Base-by-base conservation (phyloP, 2,797 vertebrate genomes). In the Arrhamphus sclerolepis region DNA sequence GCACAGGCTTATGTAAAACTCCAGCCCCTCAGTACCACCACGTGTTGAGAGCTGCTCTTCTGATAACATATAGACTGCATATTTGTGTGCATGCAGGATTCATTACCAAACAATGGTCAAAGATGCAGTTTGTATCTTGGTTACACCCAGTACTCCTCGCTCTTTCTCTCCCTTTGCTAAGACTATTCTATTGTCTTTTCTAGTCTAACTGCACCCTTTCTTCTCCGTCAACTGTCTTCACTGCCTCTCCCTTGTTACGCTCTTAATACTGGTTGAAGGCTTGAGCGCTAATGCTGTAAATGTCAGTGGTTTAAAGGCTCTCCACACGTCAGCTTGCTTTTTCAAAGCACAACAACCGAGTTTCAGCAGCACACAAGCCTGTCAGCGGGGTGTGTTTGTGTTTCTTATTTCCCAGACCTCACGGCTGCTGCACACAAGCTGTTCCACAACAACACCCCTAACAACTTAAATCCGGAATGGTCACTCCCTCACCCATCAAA, bases 1-100 rank as follows among this genome's bases (percentile, higher is more conserved):
- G 78, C 79, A 87, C 73, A 81, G 81, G 81, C 85, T 90, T 89
- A 92, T 89, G 74, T 89, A 90, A 91, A 88, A 82, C 76, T 75
- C 69, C 42, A 67, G 56, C 58, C 56, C 62, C 44, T 70, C 79
- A 73, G 46, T 65, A 66, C 70, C 48, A 29, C 65, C 28, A 31
- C 29, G 40, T 57, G 62, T 59, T 40, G 53, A 64, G 48, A 62
- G 70, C 67, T 62, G 29, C 70, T 70, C 50, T 73, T 14, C 3
- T 74, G 63, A 34, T 34, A 34, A 34, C 22, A 46, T 55, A 53
- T 7, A 26, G 7, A 17, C 52, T 24, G 29, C 16, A 53, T 48
- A 17, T 50, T 18, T 43, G 21, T 20, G 6, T 48, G 38, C 39
- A 24, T 70, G 18, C 41, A 57, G 46, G 43, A 48, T 62, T 70